Conservation (phyloP, 2,113 vertebrate genomes). For the Parotia lawesii region DNA sequence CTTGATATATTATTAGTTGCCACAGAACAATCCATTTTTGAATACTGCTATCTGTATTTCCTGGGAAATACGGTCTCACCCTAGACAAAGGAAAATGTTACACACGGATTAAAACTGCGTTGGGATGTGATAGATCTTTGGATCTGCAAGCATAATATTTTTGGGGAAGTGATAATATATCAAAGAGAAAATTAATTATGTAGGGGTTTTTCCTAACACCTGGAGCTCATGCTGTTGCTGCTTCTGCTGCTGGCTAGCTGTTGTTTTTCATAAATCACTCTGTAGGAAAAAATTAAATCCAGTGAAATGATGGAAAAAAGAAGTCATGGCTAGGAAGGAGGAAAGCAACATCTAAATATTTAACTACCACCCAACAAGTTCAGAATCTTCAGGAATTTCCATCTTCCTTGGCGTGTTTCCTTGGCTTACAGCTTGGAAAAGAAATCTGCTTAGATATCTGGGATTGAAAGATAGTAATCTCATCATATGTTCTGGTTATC, state of each 20-base stretch:
- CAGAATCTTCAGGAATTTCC: conserved; percentile 23
- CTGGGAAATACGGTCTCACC: not conserved
- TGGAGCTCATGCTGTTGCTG: conserved; percentile 58
- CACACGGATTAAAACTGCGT: not conserved
- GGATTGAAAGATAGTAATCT: not conserved
- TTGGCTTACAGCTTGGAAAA: conserved; percentile 16
- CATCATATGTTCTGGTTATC: not conserved
- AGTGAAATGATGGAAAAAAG: conserved; percentile 44
- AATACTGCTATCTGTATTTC: not conserved
- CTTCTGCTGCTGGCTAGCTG: conserved; percentile 48
- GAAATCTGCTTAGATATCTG: not conserved
- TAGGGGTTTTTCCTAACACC: conserved; percentile 49
- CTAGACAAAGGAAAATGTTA: conserved; percentile 10
- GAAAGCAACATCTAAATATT: conserved; percentile 41
- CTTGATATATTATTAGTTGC: not conserved
- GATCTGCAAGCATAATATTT: conserved; percentile 37
- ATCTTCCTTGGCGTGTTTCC: conserved; percentile 16
- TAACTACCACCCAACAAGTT: conserved; percentile 4
- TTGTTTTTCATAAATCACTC: conserved; percentile 60
- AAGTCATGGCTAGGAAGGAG: conserved; percentile 1
- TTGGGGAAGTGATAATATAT: conserved; percentile 24
- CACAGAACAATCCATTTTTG: not conserved
- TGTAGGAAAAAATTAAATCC: conserved; percentile 12
- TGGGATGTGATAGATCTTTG: conserved; percentile 16
- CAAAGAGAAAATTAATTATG: conserved; percentile 58